Evolutionary conservation across 2,113 vertebrate species (phyloP).

Genomic region (Mormoops blainvillei): DNA sequence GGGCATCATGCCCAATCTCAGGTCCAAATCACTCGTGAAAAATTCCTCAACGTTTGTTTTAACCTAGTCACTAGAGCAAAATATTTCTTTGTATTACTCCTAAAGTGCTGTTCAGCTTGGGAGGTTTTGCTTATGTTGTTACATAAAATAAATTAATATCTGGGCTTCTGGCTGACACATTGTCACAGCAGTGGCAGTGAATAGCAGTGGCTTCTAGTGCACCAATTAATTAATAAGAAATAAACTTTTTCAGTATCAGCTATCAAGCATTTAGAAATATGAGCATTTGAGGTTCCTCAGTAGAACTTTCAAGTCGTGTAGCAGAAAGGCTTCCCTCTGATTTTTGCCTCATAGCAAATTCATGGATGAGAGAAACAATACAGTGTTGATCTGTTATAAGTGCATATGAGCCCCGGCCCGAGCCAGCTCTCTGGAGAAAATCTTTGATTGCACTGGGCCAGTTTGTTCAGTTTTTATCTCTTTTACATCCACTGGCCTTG

Average conservation of each 20-base stretch:
- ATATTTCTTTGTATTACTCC: conserved; percentile 48
- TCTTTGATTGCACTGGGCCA: conserved; percentile 80
- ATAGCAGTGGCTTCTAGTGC: conserved; percentile 56
- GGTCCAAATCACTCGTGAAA: conserved; percentile 30
- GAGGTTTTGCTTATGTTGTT: conserved; percentile 38
- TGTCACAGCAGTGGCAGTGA: conserved; percentile 32
- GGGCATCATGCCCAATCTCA: conserved; percentile 2
- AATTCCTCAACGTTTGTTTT: conserved; percentile 54
- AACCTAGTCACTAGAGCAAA: conserved; percentile 39
- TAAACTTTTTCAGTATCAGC: conserved; percentile 51
- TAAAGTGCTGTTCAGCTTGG: conserved; percentile 38
- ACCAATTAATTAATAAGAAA: conserved; percentile 49
- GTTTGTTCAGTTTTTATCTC: conserved; percentile 85
- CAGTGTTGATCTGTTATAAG: conserved; percentile 77
- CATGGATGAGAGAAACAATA: conserved; percentile 78
- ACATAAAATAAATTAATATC: conserved; percentile 43
- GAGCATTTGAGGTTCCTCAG: not conserved
- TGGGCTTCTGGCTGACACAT: not conserved
- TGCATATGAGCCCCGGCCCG: conserved; percentile 67
- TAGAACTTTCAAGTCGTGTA: conserved; percentile 36
- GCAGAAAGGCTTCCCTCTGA: conserved; percentile 37
- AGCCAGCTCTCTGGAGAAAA: conserved; percentile 81
- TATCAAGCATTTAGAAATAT: not conserved
- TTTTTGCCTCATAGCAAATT: conserved; percentile 70
- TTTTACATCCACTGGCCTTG: conserved; percentile 85